These are phyloP conservation scores for Formica exsecta DNA, from an alignment of 1,140 invertebrate genomes.

Conservation along the genomic window DNA sequence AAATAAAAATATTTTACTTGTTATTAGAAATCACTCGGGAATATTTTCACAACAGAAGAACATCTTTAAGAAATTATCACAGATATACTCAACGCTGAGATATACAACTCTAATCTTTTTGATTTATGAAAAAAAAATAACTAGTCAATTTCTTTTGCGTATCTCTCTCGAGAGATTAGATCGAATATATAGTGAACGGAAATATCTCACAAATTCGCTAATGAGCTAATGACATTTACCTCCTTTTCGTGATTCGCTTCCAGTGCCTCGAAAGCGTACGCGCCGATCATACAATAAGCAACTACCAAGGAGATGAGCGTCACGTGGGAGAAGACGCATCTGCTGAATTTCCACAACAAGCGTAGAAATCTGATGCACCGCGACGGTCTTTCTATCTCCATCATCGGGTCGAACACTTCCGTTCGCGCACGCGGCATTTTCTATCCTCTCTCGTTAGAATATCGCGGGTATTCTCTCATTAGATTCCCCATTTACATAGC, in stretches of 20 bases:
- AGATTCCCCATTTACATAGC: slow-evolving; percentile 46
- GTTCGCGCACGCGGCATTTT: slow-evolving; percentile 68
- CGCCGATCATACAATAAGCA: slow-evolving; percentile 95
- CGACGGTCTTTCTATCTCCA: slow-evolving; percentile 77
- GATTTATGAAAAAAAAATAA: background rate
- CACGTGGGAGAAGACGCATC: slow-evolving; percentile 95
- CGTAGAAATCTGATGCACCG: slow-evolving; percentile 87
- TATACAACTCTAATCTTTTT: background rate
- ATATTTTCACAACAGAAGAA: too few relatives aligned
- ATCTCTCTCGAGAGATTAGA: background rate
- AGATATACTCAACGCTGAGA: background rate
- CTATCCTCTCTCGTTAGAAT: slow-evolving; percentile 13
- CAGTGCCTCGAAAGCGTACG: slow-evolving; percentile 93
- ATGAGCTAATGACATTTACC: too few relatives aligned
- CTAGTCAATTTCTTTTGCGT: background rate
- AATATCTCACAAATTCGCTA: background rate
- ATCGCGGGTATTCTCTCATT: slow-evolving; percentile 36
- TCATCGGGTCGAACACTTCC: slow-evolving; percentile 71
- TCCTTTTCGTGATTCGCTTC: slow-evolving; percentile 92
- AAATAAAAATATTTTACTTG: too few relatives aligned
- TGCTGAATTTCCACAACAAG: slow-evolving; percentile 92
- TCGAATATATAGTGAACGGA: background rate
- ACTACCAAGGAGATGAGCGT: slow-evolving; percentile 95
- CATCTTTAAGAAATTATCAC: background rate
- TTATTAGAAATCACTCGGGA: too few relatives aligned